Conservation (phyloP, 2,888 invertebrate genomes). For the Ecliptopera silaceata region DNA sequence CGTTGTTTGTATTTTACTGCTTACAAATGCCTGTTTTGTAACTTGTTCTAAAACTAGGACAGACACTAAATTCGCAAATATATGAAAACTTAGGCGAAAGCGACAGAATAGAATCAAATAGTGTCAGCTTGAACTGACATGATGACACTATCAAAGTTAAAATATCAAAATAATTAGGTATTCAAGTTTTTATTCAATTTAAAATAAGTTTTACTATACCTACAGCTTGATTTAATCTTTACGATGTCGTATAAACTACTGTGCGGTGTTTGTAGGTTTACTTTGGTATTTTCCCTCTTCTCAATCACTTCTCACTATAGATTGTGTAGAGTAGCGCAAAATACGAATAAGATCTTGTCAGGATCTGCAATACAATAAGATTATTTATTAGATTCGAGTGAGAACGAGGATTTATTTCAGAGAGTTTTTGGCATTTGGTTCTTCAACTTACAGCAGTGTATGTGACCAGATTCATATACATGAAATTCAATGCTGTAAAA, state of each 20-base stretch:
- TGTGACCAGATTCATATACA: constrained; percentile 69
- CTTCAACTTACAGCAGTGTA: constrained; percentile 65
- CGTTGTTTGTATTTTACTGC: constrained; percentile 33
- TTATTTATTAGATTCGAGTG: background rate
- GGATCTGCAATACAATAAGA: constrained; percentile 60
- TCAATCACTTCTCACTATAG: constrained; percentile 57
- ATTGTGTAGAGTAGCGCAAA: constrained; percentile 77
- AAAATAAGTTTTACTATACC: background rate
- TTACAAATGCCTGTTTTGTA: constrained; percentile 27
- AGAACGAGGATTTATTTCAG: background rate
- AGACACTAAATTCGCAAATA: background rate
- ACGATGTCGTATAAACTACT: constrained; percentile 10
- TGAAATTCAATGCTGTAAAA: constrained; percentile 76
- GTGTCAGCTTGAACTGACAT: constrained; percentile 9
- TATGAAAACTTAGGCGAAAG: background rate
- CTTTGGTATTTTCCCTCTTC: too few relatives aligned
- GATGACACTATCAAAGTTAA: constrained; percentile 13
- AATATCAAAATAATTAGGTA: background rate
- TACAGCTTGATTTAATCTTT: constrained; percentile 4
- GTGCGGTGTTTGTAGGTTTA: background rate
- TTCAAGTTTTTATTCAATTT: constrained; percentile 10
- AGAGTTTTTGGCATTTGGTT: background rate
- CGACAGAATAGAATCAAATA: background rate
- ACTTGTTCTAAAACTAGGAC: constrained; percentile 18
- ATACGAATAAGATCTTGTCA: constrained; percentile 74